phyloP scores from a whole-genome alignment of 2,888 invertebrate species.

The Harpalus rufipes region DNA sequence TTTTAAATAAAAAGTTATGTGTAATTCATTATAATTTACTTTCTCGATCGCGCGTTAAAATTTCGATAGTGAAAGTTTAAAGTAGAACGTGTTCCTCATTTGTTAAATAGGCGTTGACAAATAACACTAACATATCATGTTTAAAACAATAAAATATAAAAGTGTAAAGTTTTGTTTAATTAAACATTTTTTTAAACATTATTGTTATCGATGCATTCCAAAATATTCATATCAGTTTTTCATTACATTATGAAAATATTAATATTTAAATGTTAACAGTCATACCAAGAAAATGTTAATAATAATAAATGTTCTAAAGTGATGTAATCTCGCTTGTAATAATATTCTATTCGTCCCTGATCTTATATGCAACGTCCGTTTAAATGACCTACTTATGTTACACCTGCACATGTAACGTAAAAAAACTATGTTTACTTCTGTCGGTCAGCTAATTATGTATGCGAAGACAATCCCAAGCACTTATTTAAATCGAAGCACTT shows the following conservation, averaged over 20 bases:
- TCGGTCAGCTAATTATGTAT: constrained; percentile 33
- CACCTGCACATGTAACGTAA: constrained; percentile 57
- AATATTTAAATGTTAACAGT: neutral
- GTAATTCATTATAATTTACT: constrained; percentile 37
- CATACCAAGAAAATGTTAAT: constrained; percentile 2
- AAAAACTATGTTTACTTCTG: constrained; percentile 36
- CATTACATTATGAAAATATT: neutral
- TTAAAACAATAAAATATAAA: constrained; percentile 25
- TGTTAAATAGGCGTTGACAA: constrained; percentile 61
- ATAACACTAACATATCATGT: constrained; percentile 21
- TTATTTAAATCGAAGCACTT: constrained; percentile 50
- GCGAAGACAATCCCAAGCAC: constrained; percentile 24
- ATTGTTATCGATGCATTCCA: neutral
- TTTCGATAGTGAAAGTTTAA: constrained; percentile 66
- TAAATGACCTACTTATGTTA: constrained; percentile 62
- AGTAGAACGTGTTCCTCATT: constrained; percentile 13
- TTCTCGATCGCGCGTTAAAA: constrained; percentile 59
- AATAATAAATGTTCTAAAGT: constrained; percentile 24
- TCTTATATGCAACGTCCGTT: constrained; percentile 49
- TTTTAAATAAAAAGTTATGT: constrained; percentile 32
- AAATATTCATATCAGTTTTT: neutral
- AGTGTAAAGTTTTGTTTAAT: neutral
- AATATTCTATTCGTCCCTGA: constrained; percentile 53
- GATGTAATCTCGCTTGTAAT: constrained; percentile 19
- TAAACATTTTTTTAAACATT: constrained; percentile 4